phyloP scores from a whole-genome alignment of 2,113 vertebrate species.

The Vidua macroura region DNA sequence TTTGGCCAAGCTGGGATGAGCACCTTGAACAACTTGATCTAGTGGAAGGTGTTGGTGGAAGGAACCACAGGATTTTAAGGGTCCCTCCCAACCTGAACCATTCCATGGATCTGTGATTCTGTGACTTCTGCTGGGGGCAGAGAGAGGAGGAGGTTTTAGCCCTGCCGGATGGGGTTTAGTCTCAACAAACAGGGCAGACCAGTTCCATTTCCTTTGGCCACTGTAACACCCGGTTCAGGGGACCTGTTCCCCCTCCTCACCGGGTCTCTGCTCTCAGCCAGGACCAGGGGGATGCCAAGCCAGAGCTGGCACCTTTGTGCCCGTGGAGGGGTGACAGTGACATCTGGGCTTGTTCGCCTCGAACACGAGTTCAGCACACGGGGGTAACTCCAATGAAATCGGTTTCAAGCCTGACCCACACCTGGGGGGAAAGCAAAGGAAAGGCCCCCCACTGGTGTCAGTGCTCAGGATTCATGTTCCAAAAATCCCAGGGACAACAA shows the following conservation, averaged over 20 bases:
- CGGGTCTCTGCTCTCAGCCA: not conserved
- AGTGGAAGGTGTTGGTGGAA: not conserved
- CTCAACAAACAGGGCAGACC: not conserved
- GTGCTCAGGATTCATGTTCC: not conserved
- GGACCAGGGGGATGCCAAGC: not conserved
- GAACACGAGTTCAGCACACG: not conserved
- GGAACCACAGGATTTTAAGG: not conserved
- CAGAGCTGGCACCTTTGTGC: fast-evolving
- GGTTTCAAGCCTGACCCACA: not conserved
- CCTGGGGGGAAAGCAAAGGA: not conserved
- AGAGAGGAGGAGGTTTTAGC: not conserved
- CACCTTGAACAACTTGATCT: not conserved
- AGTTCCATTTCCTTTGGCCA: not conserved
- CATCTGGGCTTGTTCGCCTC: not conserved
- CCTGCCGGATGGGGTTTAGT: not conserved
- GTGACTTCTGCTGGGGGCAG: not conserved
- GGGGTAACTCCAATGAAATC: not conserved
- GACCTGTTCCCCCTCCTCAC: not conserved
- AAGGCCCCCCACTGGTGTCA: not conserved
- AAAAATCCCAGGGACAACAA: not conserved
- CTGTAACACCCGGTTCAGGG: too few relatives aligned
- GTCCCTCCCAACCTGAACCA: not conserved
- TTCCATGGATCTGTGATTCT: too few relatives aligned
- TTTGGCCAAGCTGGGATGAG: not conserved
- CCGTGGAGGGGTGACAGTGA: not conserved